Conservation (phyloP, 2,113 vertebrate genomes). For the Dasypus novemcinctus region DNA sequence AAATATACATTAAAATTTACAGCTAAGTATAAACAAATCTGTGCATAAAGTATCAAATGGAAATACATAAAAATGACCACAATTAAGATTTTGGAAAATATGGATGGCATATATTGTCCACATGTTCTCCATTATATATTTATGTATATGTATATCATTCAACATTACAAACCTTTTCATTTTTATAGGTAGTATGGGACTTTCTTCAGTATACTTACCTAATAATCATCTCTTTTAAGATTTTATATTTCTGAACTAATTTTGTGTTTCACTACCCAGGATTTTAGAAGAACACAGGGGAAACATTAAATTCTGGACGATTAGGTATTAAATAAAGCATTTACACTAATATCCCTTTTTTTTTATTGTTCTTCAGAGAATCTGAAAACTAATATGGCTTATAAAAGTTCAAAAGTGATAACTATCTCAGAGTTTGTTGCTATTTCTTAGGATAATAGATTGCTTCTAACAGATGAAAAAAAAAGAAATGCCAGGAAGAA, state of each 20-base stretch:
- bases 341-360: not conserved
- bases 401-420: not conserved
- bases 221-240: not conserved
- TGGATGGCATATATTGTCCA: not conserved
- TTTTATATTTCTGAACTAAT: not conserved
- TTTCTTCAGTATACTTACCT: not conserved
- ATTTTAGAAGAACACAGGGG: not conserved
- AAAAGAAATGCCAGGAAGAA: not conserved
- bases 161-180: not conserved
- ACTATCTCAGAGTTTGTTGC: not conserved
- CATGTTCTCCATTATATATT: not conserved
- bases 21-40: constrained; percentile 29
- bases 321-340: not conserved
- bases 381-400: not conserved
- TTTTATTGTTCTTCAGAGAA: not conserved
- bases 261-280: not conserved
- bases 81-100: not conserved
- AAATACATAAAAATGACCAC: not conserved
- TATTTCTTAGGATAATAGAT: not conserved
- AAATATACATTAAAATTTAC: not conserved
- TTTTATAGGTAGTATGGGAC: not conserved
- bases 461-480: not conserved
- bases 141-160: not conserved
- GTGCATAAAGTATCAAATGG: not conserved
- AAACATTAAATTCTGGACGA: not conserved